Conservation (phyloP, 2,888 invertebrate genomes). For the Osmoderma eremita region DNA sequence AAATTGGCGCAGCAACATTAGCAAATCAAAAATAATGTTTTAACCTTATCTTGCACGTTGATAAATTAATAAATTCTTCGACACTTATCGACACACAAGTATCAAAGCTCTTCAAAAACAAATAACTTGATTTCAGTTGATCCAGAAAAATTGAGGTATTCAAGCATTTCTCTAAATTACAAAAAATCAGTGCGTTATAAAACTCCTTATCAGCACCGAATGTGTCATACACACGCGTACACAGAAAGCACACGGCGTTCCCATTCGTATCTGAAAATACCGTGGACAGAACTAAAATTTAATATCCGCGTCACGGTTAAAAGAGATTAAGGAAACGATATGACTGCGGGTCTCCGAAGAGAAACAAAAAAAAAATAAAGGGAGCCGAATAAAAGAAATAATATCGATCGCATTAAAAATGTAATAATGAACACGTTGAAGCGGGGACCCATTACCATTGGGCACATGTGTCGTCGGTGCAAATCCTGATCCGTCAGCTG, state of each 20-base stretch:
- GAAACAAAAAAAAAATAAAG: conserved; percentile 7
- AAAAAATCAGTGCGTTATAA: too few relatives aligned
- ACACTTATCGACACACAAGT: too few relatives aligned
- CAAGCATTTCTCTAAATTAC: too few relatives aligned
- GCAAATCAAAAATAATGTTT: too few relatives aligned
- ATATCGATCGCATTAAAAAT: conserved; percentile 54
- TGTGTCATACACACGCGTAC: too few relatives aligned
- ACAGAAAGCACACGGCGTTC: not conserved
- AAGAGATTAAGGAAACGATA: conserved; percentile 17
- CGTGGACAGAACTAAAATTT: conserved; percentile 22
- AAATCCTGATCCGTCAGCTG: conserved; percentile 54
- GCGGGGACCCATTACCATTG: conserved; percentile 52
- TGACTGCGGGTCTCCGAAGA: not conserved
- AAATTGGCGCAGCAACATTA: too few relatives aligned
- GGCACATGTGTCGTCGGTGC: conserved; percentile 53
- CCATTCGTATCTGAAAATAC: conserved; percentile 8
- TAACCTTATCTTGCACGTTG: too few relatives aligned
- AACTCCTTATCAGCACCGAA: too few relatives aligned
- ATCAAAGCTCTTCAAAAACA: too few relatives aligned
- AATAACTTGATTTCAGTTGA: too few relatives aligned
- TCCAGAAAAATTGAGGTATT: too few relatives aligned
- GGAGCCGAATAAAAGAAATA: conserved; percentile 38
- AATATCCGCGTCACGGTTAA: conserved; percentile 14
- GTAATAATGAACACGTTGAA: conserved; percentile 53
- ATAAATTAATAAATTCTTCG: too few relatives aligned